These are phyloP conservation scores for Anoplopoma fimbria DNA, from an alignment of 2,113 vertebrate species.

Conservation along the genomic window DNA sequence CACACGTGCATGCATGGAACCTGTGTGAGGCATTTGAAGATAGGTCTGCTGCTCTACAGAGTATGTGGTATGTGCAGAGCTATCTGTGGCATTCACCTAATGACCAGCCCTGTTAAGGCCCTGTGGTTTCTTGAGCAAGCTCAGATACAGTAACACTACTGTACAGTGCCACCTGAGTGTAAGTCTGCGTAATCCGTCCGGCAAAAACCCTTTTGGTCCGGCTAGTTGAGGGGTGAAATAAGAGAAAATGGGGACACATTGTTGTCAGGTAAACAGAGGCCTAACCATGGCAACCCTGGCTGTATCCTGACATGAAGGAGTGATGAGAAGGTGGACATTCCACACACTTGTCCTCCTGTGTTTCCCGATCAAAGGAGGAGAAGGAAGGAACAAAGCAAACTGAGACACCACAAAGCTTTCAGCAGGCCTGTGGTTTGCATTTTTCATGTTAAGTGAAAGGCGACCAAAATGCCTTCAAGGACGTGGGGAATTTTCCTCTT, in stretches of 20 bases:
- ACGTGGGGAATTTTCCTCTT: conserved; percentile 62
- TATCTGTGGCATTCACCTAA: conserved; percentile 13
- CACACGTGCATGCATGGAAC: background rate
- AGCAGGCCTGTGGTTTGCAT: conserved; percentile 56
- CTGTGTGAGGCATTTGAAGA: background rate
- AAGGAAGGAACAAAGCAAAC: conserved; percentile 43
- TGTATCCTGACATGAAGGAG: conserved; percentile 22
- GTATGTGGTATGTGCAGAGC: background rate
- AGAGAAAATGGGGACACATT: conserved; percentile 27
- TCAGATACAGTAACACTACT: conserved; percentile 15
- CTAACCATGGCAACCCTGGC: conserved; percentile 46
- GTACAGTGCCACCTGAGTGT: conserved; percentile 7
- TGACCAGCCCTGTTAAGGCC: background rate
- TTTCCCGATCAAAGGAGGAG: conserved; percentile 47
- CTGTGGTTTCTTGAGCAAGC: conserved; percentile 13
- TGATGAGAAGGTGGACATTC: conserved; percentile 50
- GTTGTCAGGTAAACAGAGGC: conserved; percentile 29
- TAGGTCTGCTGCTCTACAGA: background rate
- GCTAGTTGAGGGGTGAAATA: conserved; percentile 30
- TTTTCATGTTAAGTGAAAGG: conserved; percentile 67
- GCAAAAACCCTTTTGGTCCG: no score
- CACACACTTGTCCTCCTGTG: conserved; percentile 54
- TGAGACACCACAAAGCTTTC: conserved; percentile 42
- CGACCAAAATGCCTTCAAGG: conserved; percentile 45
- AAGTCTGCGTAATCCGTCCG: background rate